Evolutionary conservation across 2,113 vertebrate species (phyloP).

Genomic region (Galbula dea): DNA sequence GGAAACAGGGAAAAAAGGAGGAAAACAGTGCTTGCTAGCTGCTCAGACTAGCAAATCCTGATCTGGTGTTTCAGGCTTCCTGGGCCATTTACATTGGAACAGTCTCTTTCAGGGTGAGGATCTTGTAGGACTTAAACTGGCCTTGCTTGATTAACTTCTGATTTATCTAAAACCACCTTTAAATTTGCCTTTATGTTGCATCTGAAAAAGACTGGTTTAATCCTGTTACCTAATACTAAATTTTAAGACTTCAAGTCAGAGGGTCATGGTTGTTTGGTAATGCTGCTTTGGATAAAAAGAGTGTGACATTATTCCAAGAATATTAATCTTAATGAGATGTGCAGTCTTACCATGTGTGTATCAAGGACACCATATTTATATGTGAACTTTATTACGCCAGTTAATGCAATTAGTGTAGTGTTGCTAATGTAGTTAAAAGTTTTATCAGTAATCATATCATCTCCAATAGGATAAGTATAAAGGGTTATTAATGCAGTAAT

Average conservation of each 20-base stretch:
- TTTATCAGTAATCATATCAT: slow-evolving; percentile 43
- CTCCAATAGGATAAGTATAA: slow-evolving; percentile 36
- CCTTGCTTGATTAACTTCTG: neutral
- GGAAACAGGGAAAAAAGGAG: neutral
- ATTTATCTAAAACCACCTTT: neutral
- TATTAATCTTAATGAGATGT: slow-evolving; percentile 40
- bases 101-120: neutral
- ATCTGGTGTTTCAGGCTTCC: neutral
- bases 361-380: slow-evolving; percentile 48
- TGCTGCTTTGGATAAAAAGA: neutral
- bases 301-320: slow-evolving; percentile 4
- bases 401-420: slow-evolving; percentile 54
- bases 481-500: slow-evolving; percentile 32
- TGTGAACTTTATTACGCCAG: neutral
- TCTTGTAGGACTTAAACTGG: neutral
- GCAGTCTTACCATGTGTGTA: neutral
- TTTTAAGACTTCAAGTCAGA: neutral
- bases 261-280: neutral
- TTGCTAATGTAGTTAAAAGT: slow-evolving; percentile 49
- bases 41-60: neutral
- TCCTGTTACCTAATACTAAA: neutral
- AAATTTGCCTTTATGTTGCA: neutral
- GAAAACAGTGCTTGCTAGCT: neutral
- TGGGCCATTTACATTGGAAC: neutral
- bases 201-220: neutral